Conservation (phyloP, 1,140 invertebrate species). For the Coelopa frigida region DNA sequence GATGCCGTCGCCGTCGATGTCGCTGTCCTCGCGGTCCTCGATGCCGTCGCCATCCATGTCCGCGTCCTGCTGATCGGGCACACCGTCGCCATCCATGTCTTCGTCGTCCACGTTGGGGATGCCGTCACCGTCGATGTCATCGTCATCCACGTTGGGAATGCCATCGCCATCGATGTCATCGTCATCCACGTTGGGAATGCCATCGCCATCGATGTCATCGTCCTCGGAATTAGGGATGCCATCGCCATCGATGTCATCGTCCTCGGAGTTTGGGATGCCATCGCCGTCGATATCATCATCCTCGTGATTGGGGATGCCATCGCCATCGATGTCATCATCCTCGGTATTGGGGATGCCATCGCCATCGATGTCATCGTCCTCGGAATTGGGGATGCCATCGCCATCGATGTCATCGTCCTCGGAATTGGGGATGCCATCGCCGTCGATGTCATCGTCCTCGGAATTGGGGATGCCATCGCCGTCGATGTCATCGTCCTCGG, state of each 20-base stretch:
- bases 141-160: conserved; percentile 26
- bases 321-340: conserved; percentile 19
- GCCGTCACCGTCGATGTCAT: conserved; percentile 37
- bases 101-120: conserved; percentile 23
- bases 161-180: conserved; percentile 35
- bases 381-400: conserved; percentile 43
- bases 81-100: conserved; percentile 24
- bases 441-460: conserved; percentile 44
- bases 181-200: conserved; percentile 18
- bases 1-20: conserved; percentile 16
- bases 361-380: conserved; percentile 45
- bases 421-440: conserved; percentile 42
- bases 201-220: conserved; percentile 40
- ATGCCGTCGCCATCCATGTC: conserved; percentile 16
- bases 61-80: conserved; percentile 16
- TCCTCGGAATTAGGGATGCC: conserved; percentile 26
- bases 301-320: conserved; percentile 10
- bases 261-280: conserved; percentile 20
- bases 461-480: conserved; percentile 40
- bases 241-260: conserved; percentile 40
- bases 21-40: conserved; percentile 12
- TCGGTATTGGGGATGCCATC: conserved; percentile 39
- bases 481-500: conserved; percentile 38
- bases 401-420: conserved; percentile 41
- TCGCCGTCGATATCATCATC: conserved; percentile 17